A percentile compares a stretch with the other conserved stretches of the same genome.
These are phyloP conservation scores for Leucophenga varia DNA, from an alignment of 1,140 invertebrate species.

Conservation along the genomic window DNA sequence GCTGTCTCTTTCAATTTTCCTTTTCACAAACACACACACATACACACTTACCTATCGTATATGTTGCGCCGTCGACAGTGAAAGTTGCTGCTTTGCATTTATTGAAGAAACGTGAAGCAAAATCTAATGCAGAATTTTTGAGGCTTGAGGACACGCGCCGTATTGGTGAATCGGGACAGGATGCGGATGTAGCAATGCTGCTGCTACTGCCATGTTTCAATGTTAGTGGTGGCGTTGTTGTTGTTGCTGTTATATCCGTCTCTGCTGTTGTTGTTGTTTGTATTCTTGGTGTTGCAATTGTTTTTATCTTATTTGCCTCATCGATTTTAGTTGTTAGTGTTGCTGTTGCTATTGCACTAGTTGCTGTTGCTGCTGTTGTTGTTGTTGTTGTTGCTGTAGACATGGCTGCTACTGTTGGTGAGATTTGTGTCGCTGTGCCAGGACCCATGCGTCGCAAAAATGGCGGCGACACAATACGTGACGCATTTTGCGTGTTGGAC, in stretches of 20 bases:
- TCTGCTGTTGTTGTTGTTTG: slow-evolving; percentile 12
- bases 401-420: neutral
- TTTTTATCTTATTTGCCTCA: neutral
- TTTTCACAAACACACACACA: neutral
- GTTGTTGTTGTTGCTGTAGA: slow-evolving; percentile 4
- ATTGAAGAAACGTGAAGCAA: slow-evolving; percentile 65
- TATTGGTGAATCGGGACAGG: slow-evolving; percentile 50
- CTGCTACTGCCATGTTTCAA: slow-evolving; percentile 14
- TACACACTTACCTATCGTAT: slow-evolving; percentile 71
- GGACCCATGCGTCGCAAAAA: slow-evolving; percentile 37
- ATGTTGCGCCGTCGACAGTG: slow-evolving; percentile 74
- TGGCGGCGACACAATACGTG: slow-evolving; percentile 12
- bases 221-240: slow-evolving; percentile 29
- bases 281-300: neutral
- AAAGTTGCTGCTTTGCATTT: slow-evolving; percentile 79
- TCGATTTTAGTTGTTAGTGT: slow-evolving; percentile 1
- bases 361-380: neutral
- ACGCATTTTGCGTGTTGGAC: slow-evolving; percentile 34
- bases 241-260: slow-evolving; percentile 17
- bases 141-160: slow-evolving; percentile 49
- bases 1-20: too few relatives aligned
- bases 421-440: slow-evolving; percentile 38
- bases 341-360: neutral
- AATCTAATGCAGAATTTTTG: slow-evolving; percentile 48
- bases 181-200: slow-evolving; percentile 21